Evolutionary conservation across 2,797 vertebrate species (phyloP).

Genomic region (Adelosebastes latens): DNA sequence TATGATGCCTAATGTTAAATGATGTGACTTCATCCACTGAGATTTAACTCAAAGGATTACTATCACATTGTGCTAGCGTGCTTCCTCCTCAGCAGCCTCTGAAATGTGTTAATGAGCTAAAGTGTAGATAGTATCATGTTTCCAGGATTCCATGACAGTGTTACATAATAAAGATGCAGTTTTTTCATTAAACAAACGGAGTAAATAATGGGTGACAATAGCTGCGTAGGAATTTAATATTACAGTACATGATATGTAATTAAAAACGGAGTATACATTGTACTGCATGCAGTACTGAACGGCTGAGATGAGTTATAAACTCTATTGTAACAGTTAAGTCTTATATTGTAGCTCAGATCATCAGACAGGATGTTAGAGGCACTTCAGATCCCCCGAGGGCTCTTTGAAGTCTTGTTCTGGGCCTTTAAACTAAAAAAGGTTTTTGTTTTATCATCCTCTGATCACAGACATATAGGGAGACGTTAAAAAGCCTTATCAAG

Average conservation of each 20-base stretch:
- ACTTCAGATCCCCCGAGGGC: background rate
- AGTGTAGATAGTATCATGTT: background rate
- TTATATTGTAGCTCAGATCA: background rate
- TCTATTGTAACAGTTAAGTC: background rate
- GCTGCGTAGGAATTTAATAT: background rate
- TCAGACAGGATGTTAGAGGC: background rate
- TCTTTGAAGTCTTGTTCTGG: conserved; percentile 1
- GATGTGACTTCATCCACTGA: background rate
- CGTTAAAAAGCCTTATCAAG: background rate
- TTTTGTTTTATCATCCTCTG: background rate
- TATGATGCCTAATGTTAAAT: background rate
- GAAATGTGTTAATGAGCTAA: background rate
- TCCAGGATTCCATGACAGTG: background rate
- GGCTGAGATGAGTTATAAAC: background rate
- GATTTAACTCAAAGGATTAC: background rate
- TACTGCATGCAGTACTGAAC: background rate
- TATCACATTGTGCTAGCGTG: background rate
- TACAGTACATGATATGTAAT: background rate
- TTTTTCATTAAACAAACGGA: background rate
- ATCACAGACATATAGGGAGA: background rate
- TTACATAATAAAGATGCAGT: background rate
- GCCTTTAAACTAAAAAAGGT: background rate
- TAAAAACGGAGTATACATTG: background rate
- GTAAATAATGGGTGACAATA: background rate
- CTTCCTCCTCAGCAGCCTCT: background rate